These are phyloP conservation scores for Tuta absoluta DNA, from an alignment of 2,888 invertebrate genomes.

Conservation along the genomic window DNA sequence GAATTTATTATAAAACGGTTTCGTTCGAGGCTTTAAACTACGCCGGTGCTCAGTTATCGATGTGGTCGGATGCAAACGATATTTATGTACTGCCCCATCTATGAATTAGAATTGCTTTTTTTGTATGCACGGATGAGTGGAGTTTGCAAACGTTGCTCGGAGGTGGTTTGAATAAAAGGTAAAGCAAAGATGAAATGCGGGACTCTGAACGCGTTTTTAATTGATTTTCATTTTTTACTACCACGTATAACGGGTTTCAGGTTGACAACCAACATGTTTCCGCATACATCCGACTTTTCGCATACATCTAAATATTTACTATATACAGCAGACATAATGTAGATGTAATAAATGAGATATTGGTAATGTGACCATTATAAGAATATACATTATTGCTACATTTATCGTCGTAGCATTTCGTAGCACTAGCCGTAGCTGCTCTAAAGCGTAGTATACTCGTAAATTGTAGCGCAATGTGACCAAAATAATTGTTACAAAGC, in stretches of 20 bases:
- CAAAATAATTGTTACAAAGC: no score
- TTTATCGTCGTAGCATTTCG: background rate
- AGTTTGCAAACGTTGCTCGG: slow-evolving; percentile 12
- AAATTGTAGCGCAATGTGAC: background rate
- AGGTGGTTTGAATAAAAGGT: slow-evolving; percentile 4
- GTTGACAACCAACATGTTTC: slow-evolving; percentile 2
- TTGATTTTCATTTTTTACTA: background rate
- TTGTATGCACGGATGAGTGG: slow-evolving; percentile 18
- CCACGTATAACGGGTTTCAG: background rate
- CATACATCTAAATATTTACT: no score
- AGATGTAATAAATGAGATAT: no score
- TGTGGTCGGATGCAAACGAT: slow-evolving; percentile 47
- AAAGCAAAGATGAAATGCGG: slow-evolving; percentile 3
- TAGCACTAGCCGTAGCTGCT: background rate
- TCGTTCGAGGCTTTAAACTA: slow-evolving; percentile 61
- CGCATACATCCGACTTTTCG: no score
- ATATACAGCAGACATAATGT: no score
- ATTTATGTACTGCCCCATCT: slow-evolving; percentile 31
- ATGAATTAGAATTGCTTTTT: slow-evolving; percentile 26
- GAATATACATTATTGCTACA: no score
- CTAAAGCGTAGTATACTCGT: background rate
- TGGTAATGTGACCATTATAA: no score
- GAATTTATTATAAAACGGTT: slow-evolving; percentile 78
- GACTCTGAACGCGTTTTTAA: slow-evolving; percentile 7
- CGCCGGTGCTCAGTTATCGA: slow-evolving; percentile 53